A percentile compares a stretch with the other conserved stretches of the same genome.
phyloP scores from a whole-genome alignment of 2,888 invertebrate species.

The Fissipunctia ypsillon region DNA sequence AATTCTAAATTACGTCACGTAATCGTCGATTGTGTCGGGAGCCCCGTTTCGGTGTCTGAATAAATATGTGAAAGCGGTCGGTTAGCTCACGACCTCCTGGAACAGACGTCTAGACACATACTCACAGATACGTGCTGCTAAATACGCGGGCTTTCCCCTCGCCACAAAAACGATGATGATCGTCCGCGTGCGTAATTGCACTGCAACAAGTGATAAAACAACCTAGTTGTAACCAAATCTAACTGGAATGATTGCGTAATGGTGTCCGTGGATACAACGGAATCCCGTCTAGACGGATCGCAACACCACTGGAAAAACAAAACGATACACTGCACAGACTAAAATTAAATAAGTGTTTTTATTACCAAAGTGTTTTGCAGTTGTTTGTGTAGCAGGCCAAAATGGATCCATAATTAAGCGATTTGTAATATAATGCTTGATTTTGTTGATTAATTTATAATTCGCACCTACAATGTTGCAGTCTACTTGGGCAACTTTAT shows the following conservation, averaged over 20 bases:
- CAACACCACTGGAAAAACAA: conserved; percentile 21
- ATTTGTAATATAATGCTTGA: conserved; percentile 17
- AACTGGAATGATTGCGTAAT: conserved; percentile 65
- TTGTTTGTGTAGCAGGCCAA: conserved; percentile 15
- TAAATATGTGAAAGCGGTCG: conserved; percentile 85
- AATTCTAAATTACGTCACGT: conserved; percentile 82
- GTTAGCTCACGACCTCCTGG: conserved; percentile 86
- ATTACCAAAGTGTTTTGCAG: conserved; percentile 42
- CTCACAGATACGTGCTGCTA: conserved; percentile 85
- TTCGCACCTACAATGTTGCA: neutral
- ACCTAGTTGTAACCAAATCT: conserved; percentile 63
- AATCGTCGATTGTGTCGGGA: conserved; percentile 76
- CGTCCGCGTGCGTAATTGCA: conserved; percentile 66
- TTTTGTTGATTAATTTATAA: conserved; percentile 2
- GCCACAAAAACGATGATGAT: conserved; percentile 70
- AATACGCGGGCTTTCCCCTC: conserved; percentile 83
- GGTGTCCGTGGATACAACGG: conserved; percentile 41
- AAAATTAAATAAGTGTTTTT: conserved; percentile 44
- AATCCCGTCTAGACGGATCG: conserved; percentile 58
- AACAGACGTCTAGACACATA: conserved; percentile 88
- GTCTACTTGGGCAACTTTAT: conserved; percentile 8
- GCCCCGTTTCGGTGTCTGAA: conserved; percentile 78
- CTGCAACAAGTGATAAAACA: conserved; percentile 67
- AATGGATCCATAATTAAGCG: conserved; percentile 13
- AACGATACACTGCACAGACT: conserved; percentile 27